Conservation (phyloP, 2,888 invertebrate genomes). For the Philopedon plagiatum region DNA sequence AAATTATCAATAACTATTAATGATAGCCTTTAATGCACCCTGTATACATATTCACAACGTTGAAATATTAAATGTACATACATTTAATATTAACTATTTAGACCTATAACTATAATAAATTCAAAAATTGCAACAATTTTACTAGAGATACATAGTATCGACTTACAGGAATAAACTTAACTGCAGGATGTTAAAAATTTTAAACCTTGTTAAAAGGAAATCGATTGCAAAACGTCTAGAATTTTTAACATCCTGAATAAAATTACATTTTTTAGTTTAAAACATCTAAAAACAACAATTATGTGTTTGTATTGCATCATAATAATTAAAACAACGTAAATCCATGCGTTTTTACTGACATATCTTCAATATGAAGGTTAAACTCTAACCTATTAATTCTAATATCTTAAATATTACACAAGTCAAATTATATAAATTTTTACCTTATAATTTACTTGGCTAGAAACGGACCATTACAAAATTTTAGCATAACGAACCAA, state of each 20-base stretch:
- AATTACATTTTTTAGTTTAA: constrained; percentile 43
- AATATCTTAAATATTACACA: constrained; percentile 15
- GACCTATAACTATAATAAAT: constrained; percentile 53
- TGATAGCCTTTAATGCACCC: background rate
- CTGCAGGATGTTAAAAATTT: constrained; percentile 35
- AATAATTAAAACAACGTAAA: constrained; percentile 50
- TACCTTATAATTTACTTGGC: background rate
- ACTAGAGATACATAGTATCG: constrained; percentile 71
- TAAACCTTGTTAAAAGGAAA: background rate
- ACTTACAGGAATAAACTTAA: constrained; percentile 55
- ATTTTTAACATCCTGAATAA: constrained; percentile 33
- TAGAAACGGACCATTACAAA: background rate
- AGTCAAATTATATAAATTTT: constrained; percentile 5
- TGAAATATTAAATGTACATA: constrained; percentile 47
- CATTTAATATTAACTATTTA: constrained; percentile 43
- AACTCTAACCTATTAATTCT: constrained; percentile 40
- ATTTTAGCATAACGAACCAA: background rate
- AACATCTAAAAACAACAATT: constrained; percentile 46
- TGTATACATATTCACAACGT: constrained; percentile 31
- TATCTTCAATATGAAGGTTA: constrained; percentile 65
- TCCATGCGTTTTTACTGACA: constrained; percentile 48
- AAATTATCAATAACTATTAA: background rate
- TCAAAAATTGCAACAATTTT: constrained; percentile 69
- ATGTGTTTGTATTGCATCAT: constrained; percentile 28
- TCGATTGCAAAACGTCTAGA: background rate